Base-by-base conservation (phyloP, 2,113 vertebrate genomes). In the Xiphophorus couchianus region DNA sequence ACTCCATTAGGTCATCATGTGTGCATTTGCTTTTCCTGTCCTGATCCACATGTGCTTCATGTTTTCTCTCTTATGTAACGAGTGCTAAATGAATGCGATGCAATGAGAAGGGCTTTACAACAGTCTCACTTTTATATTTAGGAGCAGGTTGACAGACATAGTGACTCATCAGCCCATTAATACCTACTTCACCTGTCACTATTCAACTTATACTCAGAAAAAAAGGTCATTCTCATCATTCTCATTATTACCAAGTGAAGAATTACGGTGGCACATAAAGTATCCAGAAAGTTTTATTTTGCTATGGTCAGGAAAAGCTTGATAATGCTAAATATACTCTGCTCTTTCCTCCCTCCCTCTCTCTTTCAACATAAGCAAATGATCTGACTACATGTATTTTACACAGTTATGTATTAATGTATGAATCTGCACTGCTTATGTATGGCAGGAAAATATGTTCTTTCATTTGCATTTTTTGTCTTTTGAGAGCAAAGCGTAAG, bases 151-250 rank as follows among this genome's bases (percentile, higher is more conserved):
- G 39, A 69, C 25, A 39, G 75, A 71, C 44, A 42, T 37, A 78
- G 48, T 80, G 84, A 85, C 76, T 80, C 69, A 35, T 28, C 35
- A 33, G 28, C 63, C 42, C 78, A 64, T 1, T 88, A 69, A 86
- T 71, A 83, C 37, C 62, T 69, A 13, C 66, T 37, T 37, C 86
- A 88, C 37, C 76, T 89, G 86, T 84, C 78, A 74, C 51, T 58
- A 25, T 58, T 25, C 37, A 66, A 60, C 37, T 68, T 39, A 48
- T 30, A 74, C 66, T 58, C 68, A 66, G 48, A 80, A 14, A 65
- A n/a, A 60, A 58, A 15, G 4, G 13, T 42, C 39, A 62, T 69
- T 72, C 5, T 9, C 11, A 39, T 14, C 39, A 62, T 69, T 72
- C 5, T 9, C 11, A 39, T 48, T 48, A 48, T 19, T 17, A 22